phyloP scores from a whole-genome alignment of 1,140 invertebrate species.

The Zaprionus ornatus region DNA sequence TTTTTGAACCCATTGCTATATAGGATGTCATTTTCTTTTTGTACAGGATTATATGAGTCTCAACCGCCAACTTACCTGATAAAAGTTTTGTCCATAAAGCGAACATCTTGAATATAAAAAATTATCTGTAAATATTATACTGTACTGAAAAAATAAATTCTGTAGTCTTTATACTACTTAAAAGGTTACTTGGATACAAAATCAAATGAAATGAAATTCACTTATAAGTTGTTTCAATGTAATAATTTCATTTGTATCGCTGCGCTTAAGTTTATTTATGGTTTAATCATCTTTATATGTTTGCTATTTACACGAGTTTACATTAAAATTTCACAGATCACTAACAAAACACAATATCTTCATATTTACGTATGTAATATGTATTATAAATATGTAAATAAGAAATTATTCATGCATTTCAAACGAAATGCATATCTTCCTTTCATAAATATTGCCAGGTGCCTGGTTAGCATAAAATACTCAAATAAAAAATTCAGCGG shows the following conservation, averaged over 20 bases:
- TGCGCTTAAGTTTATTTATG: slow-evolving; percentile 71
- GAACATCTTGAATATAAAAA: neutral
- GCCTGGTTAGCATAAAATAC: slow-evolving; percentile 47
- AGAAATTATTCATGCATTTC: slow-evolving; percentile 53
- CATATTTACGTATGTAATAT: slow-evolving; percentile 50
- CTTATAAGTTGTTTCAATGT: neutral
- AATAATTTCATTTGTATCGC: slow-evolving; percentile 40
- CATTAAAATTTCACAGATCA: slow-evolving; percentile 74
- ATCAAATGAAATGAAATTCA: neutral
- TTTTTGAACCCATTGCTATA: neutral
- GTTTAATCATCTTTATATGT: slow-evolving; percentile 57
- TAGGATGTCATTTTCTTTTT: neutral
- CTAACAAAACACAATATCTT: slow-evolving; percentile 65
- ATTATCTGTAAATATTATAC: neutral
- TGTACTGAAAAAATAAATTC: neutral
- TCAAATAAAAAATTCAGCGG: slow-evolving; percentile 31
- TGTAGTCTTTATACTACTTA: neutral
- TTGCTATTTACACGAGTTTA: slow-evolving; percentile 77
- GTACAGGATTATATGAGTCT: neutral
- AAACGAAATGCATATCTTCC: slow-evolving; percentile 46
- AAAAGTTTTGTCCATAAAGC: neutral
- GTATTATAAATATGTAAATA: slow-evolving; percentile 62
- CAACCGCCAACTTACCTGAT: neutral
- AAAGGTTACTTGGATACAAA: neutral
- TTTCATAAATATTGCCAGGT: slow-evolving; percentile 28